phyloP scores from a whole-genome alignment of 2,888 invertebrate genomes.

The Aspidiotus rigidus region DNA sequence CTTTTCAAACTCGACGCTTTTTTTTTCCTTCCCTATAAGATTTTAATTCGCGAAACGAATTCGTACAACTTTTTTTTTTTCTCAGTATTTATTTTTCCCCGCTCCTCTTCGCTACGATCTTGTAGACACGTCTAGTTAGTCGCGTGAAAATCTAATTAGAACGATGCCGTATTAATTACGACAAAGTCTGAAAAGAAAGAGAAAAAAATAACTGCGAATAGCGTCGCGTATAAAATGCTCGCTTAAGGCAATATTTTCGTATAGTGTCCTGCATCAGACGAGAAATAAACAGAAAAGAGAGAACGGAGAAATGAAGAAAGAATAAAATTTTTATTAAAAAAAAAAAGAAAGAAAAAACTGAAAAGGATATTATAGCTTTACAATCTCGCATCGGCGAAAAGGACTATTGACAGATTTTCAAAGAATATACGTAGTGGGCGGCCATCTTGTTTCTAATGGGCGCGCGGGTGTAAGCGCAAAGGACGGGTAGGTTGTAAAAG shows the following conservation, averaged over 20 bases:
- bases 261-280: neutral
- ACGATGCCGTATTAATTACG: conserved; percentile 10
- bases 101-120: neutral
- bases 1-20: too few species aligned
- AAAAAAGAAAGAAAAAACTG: conserved; percentile 9
- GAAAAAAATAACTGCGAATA: neutral
- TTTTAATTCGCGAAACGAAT: too few species aligned
- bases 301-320: neutral
- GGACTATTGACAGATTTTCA: conserved; percentile 31
- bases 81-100: neutral
- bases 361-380: conserved; percentile 6
- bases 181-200: conserved; percentile 5
- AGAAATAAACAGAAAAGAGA: neutral
- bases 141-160: conserved; percentile 2
- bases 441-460: conserved; percentile 32
- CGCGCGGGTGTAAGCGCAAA: conserved; percentile 27
- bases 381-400: conserved; percentile 25
- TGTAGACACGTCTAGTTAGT: neutral
- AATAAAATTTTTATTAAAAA: neutral
- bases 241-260: neutral
- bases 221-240: neutral
- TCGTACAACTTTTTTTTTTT: too few species aligned
- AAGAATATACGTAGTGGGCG: conserved; percentile 28
- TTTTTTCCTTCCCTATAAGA: too few species aligned
- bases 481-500: conserved; percentile 11